Percentiles rank a stretch among this genome's conserved stretches.
phyloP scores from a whole-genome alignment of 2,888 invertebrate genomes.

The Phengaris alcon region DNA sequence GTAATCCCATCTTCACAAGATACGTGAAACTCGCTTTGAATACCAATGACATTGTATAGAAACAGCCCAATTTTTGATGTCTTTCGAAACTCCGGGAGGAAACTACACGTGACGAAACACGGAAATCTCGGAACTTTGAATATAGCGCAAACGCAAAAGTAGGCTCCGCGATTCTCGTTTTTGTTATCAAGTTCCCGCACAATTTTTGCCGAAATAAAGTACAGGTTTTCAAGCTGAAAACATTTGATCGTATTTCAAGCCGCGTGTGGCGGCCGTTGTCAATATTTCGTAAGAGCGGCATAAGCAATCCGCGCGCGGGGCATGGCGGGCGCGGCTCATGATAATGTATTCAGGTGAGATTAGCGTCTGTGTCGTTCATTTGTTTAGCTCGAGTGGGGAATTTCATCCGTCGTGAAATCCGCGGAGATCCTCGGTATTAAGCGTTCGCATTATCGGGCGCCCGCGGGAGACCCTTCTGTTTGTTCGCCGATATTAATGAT shows the following conservation, averaged over 20 bases:
- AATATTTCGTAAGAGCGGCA: constrained; percentile 3
- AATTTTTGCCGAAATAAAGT: not conserved
- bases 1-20: not conserved
- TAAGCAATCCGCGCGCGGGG: not conserved
- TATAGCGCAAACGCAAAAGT: constrained; percentile 4
- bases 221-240: not conserved
- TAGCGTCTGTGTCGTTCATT: constrained; percentile 22
- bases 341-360: constrained; percentile 21
- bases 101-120: not conserved
- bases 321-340: not conserved
- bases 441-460: constrained; percentile 18
- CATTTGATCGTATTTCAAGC: not conserved
- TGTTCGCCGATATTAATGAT: constrained; percentile 14
- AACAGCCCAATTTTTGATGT: not conserved
- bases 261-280: not conserved
- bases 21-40: not conserved
- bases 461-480: not conserved
- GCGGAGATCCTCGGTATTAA: constrained; percentile 20
- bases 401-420: constrained; percentile 9
- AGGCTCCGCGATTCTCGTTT: not conserved
- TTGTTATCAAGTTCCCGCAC: not conserved
- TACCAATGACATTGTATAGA: not conserved
- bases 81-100: constrained; percentile 6
- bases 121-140: not conserved
- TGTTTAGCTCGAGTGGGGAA: constrained; percentile 20